Evolutionary conservation across 2,797 vertebrate species (phyloP), one percentile per base, ranked within the genome.

Genomic region (Siniperca undulata): DNA sequence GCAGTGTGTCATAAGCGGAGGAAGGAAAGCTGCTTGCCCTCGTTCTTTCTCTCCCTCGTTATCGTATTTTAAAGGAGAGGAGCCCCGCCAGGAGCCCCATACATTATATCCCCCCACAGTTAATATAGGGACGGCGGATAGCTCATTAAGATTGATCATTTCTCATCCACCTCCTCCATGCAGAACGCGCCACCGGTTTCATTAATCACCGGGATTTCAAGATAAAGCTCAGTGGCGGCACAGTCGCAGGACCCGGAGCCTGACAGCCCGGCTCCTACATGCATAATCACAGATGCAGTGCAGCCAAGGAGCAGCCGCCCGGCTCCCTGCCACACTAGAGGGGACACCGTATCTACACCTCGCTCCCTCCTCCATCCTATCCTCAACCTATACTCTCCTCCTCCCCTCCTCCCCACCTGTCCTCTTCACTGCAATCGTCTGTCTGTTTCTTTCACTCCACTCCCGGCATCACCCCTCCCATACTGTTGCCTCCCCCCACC

Each of bases 71-170:
- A 94, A 95, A 95, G 89, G 87, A 89, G 83, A 91, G 92, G 83
- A 91, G 81, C 89, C 89, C 92, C 68, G 36, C 91, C 91, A 79
- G 76, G 71, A 86, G 89, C 91, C 86, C 89, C 89, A 88, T 93
- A 88, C 94, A 91, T 95, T 94, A 92, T 80, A 80, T 86, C 87
- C 76, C 80, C 78, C 87, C 86, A 83, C 94, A 90, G 94, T 95
- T 96, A 95, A 95, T 93, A 94, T 83, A 84, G 80, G 91, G 92
- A 93, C 84, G 91, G 91, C 64, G 93, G 92, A 95, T 93, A 94
- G 94, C 95, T 96, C 95, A 96, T 96, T 96, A 96, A 96, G 95
- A 96, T 95, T 95, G 95, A 96, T 96, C 95, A 93, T 91, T 88
- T 81, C 82, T 92, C 68, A 78, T 83, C 92, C 90, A 80, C 92